Evolutionary conservation across 2,113 vertebrate species (phyloP), one percentile per base, ranked within the genome.

Genomic region (Oryzias celebensis): DNA sequence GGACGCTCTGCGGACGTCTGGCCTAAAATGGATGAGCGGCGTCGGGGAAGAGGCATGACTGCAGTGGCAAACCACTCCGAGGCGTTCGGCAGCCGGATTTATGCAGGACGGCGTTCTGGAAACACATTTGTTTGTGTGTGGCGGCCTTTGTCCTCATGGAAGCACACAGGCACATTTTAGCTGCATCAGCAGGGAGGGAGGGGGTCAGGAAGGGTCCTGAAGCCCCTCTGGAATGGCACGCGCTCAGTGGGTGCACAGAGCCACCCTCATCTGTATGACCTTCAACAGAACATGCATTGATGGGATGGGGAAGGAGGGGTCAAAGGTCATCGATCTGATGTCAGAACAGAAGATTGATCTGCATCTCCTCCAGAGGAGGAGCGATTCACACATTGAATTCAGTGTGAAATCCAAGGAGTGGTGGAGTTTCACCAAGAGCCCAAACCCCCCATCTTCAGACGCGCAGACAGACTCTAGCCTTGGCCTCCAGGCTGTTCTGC

Each of bases 21-120:
- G 53, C 94, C 94, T 81, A 94, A 69, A 73, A 94, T 90, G 52
- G 95, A 95, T 0, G 90, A 92, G 73, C 93, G 89, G 70, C 91
- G 94, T 87, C 94, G 91, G 6, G 94, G 93, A 76, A 97, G 88
- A 89, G 94, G 90, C 95, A 96, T 94, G 78, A 24, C 71, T 36
- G 22, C 22, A 43, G 56, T 12, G 71, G 53, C 85, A 90, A 85
- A 92, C 83, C 77, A 74, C 86, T 66, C 81, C 68, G 77, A 47
- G 68, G 78, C 15, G 70, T 66, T 51, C 10, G 15, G 2, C 4
- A 24, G 7, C 41, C 55, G 56, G 74, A 80, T 87, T 91, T 94
- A 93, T 93, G 89, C 71, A 74, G 71, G 41, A 61, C 36, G 36
- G 80, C 15, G 68, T 93, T 96, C 94, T 94, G 90, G 94, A 94